Base-by-base conservation (phyloP, 2,797 vertebrate species). In the Rhadinocentrus ornatus region DNA sequence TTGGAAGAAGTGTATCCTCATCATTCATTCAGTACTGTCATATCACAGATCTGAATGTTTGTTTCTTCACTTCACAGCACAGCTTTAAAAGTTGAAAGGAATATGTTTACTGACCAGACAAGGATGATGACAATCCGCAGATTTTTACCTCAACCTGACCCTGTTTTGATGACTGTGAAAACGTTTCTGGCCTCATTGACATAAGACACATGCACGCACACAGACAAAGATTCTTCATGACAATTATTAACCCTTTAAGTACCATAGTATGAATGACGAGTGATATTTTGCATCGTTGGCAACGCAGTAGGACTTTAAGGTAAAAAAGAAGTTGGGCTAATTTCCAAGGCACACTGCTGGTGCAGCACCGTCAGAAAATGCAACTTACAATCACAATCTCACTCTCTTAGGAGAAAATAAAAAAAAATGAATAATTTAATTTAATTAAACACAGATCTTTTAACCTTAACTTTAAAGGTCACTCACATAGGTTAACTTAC, bases 391-490 rank as follows among this genome's bases (percentile, higher is more conserved):
- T 46, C 18, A 18, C 44, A 46, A 46, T 22, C 20, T n/a, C 6
- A 44, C 16, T 7, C 18, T 41, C 13, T 18, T 16, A 18, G 41
- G 18, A 44, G 16, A 20, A n/a, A n/a, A 46, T 7, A 46, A 18
- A 3, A 15, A 31, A 31, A 6, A 31, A 31, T 31, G 6, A 31
- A 3, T 37, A 37, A 37, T 37, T 37, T 13, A 37, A 16, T 60
- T 54, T 31, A 55, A 69, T 71, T n/a, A n/a, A n/a, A n/a, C n/a
- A 67, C 50, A 73, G 73, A 80, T 78, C 66, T 57, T 73, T 86
- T 56, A 74, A 83, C 57, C 70, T 80, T 29, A 53, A 63, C 71
- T n/a, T n/a, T 88, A 83, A 78, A 86, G 24, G 66, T 32, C 22
- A 64, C 78, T 83, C 46, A 56, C 72, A 69, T 18, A 61, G 16